Percentiles rank a stretch among this genome's conserved stretches.
phyloP scores from a whole-genome alignment of 2,888 invertebrate species.

The Mactromeris polynyma region DNA sequence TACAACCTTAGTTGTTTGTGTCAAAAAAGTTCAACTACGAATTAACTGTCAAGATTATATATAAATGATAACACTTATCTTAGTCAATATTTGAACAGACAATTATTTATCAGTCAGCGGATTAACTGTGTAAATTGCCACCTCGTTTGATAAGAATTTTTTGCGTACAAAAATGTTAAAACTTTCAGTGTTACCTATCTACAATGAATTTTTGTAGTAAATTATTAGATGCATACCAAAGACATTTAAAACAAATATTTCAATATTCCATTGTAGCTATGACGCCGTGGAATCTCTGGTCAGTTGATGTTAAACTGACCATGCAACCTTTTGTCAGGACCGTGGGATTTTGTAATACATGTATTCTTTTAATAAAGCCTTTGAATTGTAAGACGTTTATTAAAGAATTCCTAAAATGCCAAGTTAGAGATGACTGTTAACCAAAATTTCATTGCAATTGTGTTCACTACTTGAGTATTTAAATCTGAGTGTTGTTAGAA shows the following conservation, averaged over 20 bases:
- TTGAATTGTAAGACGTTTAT: neutral
- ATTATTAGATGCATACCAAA: neutral
- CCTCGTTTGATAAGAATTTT: neutral
- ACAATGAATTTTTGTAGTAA: neutral
- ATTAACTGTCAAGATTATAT: neutral
- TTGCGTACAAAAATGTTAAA: neutral
- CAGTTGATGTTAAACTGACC: constrained; percentile 1
- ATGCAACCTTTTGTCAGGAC: neutral
- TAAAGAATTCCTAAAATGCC: neutral
- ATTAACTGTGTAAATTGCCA: constrained; percentile 5
- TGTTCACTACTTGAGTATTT: neutral
- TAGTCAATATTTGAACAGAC: neutral
- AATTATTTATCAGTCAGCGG: neutral
- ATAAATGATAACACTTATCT: constrained; percentile 10
- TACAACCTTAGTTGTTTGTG: neutral
- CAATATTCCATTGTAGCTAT: neutral
- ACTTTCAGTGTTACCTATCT: neutral
- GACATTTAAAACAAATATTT: neutral
- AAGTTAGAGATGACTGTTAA: neutral
- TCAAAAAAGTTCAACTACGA: neutral
- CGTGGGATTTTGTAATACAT: neutral
- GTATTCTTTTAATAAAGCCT: neutral
- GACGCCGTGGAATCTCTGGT: neutral
- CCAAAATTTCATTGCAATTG: neutral
- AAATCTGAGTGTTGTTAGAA: neutral